A percentile compares a stretch with the other conserved stretches of the same genome.
Conservation (phyloP, 2,888 invertebrate species). For the Drosophila dives region DNA sequence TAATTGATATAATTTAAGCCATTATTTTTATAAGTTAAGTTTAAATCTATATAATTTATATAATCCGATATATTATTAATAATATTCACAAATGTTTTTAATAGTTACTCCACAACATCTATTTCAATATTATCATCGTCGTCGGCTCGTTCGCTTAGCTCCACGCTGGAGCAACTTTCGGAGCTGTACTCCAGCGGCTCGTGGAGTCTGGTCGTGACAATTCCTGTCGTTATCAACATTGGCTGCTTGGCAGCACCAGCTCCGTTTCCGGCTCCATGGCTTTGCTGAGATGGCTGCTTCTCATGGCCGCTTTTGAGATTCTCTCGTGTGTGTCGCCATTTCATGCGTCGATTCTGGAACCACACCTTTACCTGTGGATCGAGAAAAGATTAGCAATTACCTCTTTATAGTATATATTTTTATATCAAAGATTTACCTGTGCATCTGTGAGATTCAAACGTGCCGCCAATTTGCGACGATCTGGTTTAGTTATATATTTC, state of each 20-base stretch:
- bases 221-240: conserved; percentile 13
- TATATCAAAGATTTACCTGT: conserved; percentile 87
- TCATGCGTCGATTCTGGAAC: conserved; percentile 96
- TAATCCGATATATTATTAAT: no score
- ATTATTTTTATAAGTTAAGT: conserved; percentile 18
- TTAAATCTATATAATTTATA: not conserved
- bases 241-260: conserved; percentile 11
- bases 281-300: conserved; percentile 71
- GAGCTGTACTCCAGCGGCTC: conserved; percentile 68
- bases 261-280: conserved; percentile 13
- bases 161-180: conserved; percentile 77
- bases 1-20: conserved; percentile 55
- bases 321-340: conserved; percentile 93
- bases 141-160: conserved; percentile 75
- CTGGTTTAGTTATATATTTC: conserved; percentile 98
- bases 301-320: conserved; percentile 85
- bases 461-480: conserved; percentile 95
- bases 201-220: conserved; percentile 6
- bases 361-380: conserved; percentile 92
- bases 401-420: not conserved
- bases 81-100: not conserved
- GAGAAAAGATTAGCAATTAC: fast-evolving
- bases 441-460: conserved; percentile 97
- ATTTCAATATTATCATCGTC: conserved; percentile 82
- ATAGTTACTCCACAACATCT: conserved; percentile 80